Conservation (phyloP, 1,140 invertebrate species). For the Archivesica marissinica region DNA sequence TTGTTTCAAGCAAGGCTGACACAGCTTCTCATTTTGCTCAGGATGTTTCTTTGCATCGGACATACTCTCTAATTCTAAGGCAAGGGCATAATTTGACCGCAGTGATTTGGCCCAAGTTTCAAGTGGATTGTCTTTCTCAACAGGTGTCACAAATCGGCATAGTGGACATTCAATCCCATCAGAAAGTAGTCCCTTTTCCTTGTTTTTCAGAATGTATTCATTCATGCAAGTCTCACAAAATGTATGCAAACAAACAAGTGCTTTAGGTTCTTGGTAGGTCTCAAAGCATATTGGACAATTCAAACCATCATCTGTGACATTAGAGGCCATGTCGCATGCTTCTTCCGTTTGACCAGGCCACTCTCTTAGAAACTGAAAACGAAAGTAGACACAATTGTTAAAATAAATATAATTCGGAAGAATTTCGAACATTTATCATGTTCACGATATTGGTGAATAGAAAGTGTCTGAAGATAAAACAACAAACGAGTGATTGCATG, state of each 20-base stretch:
- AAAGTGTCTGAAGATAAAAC: no score
- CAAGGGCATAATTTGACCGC: conserved; percentile 5
- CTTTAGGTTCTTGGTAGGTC: not conserved
- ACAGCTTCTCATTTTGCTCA: not conserved
- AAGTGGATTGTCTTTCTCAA: not conserved
- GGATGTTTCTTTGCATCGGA: not conserved
- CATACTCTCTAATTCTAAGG: not conserved
- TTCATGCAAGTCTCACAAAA: not conserved
- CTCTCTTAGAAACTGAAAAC: no score
- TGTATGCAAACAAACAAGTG: not conserved
- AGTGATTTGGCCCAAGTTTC: not conserved
- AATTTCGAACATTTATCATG: no score
- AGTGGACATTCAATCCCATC: conserved; percentile 3
- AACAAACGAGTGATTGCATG: no score
- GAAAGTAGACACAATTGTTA: no score
- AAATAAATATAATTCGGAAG: no score
- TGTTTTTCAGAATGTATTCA: not conserved
- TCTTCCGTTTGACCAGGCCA: no score
- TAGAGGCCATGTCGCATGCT: not conserved
- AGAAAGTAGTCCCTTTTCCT: not conserved
- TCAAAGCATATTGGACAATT: conserved; percentile 2
- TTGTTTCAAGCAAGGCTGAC: not conserved
- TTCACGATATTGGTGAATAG: no score
- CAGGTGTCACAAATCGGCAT: not conserved
- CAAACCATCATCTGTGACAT: not conserved